phyloP scores from a whole-genome alignment of 2,888 invertebrate species.

The Himalopsyche tibetana region DNA sequence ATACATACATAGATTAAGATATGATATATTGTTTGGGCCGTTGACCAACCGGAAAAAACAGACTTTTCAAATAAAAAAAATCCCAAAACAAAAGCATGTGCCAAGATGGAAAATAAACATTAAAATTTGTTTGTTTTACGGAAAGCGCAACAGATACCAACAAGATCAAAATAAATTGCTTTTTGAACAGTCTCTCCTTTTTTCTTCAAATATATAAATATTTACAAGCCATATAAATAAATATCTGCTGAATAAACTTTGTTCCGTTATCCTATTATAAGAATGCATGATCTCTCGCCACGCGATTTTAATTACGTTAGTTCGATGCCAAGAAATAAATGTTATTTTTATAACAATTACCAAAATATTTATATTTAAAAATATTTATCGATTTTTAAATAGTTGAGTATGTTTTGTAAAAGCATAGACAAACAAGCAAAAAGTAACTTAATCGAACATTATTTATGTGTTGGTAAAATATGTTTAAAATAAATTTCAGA shows the following conservation, averaged over 20 bases:
- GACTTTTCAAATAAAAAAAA: neutral
- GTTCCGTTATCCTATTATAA: neutral
- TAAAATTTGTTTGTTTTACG: conserved; percentile 21
- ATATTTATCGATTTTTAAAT: no score
- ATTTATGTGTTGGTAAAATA: no score
- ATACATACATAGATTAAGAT: no score
- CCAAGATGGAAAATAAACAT: conserved; percentile 40
- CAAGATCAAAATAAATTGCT: conserved; percentile 37
- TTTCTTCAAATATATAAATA: conserved; percentile 25
- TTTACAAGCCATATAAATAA: neutral
- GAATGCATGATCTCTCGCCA: neutral
- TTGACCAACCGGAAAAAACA: neutral
- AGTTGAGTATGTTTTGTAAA: no score
- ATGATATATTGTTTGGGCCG: no score
- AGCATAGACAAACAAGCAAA: no score
- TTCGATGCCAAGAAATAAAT: neutral
- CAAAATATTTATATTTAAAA: no score
- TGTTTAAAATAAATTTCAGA: no score
- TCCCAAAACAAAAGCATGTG: neutral
- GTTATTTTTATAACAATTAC: no score
- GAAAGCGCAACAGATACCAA: conserved; percentile 22
- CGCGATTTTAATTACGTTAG: neutral
- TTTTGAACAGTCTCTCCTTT: neutral
- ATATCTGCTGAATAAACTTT: conserved; percentile 4
- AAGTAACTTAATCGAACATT: no score